These are phyloP conservation scores for Aphaenogaster rudis DNA, from an alignment of 1,140 invertebrate genomes.

Conservation along the genomic window DNA sequence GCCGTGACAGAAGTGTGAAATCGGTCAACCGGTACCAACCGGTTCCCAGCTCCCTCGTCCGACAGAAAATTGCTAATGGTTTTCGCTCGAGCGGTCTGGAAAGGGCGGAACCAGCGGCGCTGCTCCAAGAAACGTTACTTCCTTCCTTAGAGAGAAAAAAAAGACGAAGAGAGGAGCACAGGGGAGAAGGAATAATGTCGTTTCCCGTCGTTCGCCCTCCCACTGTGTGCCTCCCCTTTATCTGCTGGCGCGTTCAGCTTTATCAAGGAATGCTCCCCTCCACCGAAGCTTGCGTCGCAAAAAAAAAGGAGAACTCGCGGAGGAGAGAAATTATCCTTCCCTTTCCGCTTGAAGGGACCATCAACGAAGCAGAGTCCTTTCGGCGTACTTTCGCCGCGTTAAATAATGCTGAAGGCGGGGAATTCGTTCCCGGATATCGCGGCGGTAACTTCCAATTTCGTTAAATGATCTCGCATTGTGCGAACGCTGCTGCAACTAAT, in stretches of 20 bases:
- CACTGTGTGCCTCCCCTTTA: constrained; percentile 40
- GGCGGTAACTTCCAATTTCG: constrained; percentile 41
- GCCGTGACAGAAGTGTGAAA: constrained; percentile 55
- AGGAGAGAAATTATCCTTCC: constrained; percentile 67
- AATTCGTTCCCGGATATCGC: constrained; percentile 46
- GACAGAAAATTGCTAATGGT: constrained; percentile 68
- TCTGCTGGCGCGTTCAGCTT: constrained; percentile 62
- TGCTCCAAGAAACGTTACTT: constrained; percentile 67
- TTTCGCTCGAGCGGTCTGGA: constrained; percentile 56
- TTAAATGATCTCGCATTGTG: constrained; percentile 43
- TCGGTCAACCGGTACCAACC: constrained; percentile 60
- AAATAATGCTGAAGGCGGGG: constrained; percentile 44
- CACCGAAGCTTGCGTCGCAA: constrained; percentile 7
- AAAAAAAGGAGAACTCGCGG: constrained; percentile 30
- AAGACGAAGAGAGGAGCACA: neutral
- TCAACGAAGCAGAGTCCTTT: constrained; percentile 40
- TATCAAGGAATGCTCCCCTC: constrained; percentile 65
- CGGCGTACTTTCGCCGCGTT: constrained; percentile 28
- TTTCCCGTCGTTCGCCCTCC: constrained; percentile 46
- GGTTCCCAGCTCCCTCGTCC: constrained; percentile 49
- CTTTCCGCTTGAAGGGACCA: constrained; percentile 33
- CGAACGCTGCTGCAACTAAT: constrained; percentile 30
- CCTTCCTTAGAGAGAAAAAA: neutral
- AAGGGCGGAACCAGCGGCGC: constrained; percentile 63
- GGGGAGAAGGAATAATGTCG: constrained; percentile 59